Conservation (phyloP, 2,113 vertebrate genomes). For the Axis porcinus region DNA sequence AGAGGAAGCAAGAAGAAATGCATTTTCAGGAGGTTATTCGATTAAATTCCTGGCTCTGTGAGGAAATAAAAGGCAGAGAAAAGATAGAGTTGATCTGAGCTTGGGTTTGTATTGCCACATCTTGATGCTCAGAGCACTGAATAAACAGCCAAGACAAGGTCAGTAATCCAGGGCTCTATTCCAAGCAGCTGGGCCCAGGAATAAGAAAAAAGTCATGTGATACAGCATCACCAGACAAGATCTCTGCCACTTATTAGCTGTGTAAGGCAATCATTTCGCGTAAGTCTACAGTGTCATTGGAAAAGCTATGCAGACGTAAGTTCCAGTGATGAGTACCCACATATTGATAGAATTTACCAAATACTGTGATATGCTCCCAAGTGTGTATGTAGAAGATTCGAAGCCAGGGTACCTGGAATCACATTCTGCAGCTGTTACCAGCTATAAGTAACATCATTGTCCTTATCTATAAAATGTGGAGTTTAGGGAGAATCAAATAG, state of each 20-base stretch:
- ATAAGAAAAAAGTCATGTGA: not conserved
- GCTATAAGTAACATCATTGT: not conserved
- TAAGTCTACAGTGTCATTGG: not conserved
- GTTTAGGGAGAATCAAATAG: not conserved
- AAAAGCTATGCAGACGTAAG: not conserved
- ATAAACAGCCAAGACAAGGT: not conserved
- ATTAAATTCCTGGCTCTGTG: not conserved
- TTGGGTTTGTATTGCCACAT: not conserved
- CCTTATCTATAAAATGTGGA: not conserved
- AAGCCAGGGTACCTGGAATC: not conserved
- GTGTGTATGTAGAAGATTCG: not conserved
- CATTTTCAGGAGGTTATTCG: not conserved
- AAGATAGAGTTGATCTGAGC: not conserved
- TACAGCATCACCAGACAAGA: not conserved
- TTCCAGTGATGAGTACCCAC: not conserved
- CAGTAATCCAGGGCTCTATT: not conserved
- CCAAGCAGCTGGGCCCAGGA: not conserved
- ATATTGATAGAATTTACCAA: not conserved
- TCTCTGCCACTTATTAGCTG: not conserved
- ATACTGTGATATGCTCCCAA: not conserved
- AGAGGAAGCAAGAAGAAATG: constrained; percentile 26
- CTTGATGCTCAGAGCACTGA: not conserved
- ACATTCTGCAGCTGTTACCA: not conserved
- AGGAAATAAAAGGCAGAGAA: not conserved
- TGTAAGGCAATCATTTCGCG: not conserved